Evolutionary conservation across 2,113 vertebrate species (phyloP).

Genomic region (Nannospalax galili): DNA sequence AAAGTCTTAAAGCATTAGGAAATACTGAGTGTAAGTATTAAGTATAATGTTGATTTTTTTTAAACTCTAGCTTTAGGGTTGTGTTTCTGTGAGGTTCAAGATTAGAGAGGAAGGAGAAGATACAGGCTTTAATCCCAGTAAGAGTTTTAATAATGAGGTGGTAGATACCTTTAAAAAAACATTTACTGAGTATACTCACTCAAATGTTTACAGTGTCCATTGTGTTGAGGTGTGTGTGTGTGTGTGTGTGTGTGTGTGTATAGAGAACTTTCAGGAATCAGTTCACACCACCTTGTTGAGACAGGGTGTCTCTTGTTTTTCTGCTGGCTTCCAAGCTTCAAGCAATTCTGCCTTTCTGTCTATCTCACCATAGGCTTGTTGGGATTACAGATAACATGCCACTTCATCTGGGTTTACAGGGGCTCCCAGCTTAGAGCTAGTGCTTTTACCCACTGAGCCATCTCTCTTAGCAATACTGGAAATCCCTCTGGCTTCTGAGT

Average conservation of each 20-base stretch:
- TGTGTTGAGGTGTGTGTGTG: not conserved
- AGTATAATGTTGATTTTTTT: constrained; percentile 59
- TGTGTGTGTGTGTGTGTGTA: not conserved
- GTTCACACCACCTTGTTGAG: not conserved
- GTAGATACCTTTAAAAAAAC: not conserved
- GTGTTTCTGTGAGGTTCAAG: constrained; percentile 25
- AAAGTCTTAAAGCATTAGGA: constrained; percentile 52
- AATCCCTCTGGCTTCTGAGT: not conserved
- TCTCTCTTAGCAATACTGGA: not conserved
- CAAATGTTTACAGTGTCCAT: not conserved
- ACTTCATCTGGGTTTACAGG: not conserved
- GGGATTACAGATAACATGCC: not conserved
- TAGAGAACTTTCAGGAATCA: not conserved
- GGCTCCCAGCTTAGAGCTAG: not conserved
- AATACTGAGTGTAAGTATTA: constrained; percentile 44
- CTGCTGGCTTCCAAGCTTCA: not conserved
- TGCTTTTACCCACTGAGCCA: not conserved
- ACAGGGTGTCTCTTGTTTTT: not conserved
- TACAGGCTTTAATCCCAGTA: not conserved
- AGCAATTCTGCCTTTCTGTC: not conserved
- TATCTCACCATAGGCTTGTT: not conserved
- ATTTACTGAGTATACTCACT: not conserved
- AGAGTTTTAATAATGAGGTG: constrained; percentile 50
- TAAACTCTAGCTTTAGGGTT: constrained; percentile 27
- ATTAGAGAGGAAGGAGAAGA: constrained; percentile 2